phyloP scores from a whole-genome alignment of 1,140 invertebrate genomes.

The Leptopilina boulardi region DNA sequence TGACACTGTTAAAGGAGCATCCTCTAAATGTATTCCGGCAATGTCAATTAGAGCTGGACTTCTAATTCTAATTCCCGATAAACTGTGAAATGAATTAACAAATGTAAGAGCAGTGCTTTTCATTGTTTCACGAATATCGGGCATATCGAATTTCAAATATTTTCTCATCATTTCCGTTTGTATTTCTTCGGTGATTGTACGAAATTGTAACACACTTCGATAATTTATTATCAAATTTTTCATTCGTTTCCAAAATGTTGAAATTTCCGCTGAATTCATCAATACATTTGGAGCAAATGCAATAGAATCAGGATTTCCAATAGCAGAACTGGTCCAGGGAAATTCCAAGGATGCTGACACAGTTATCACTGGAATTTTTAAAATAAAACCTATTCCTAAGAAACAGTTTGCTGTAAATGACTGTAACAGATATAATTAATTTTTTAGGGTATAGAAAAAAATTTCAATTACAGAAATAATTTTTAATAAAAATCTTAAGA shows the following conservation, averaged over 20 bases:
- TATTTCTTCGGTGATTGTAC: conserved; percentile 32
- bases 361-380: conserved; percentile 78
- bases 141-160: conserved; percentile 68
- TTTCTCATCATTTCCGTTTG: conserved; percentile 61
- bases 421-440: conserved; percentile 51
- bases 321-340: conserved; percentile 77
- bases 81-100: conserved; percentile 77
- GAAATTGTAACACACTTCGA: conserved; percentile 41
- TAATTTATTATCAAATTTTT: conserved; percentile 17
- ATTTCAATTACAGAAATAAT: too few relatives aligned
- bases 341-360: conserved; percentile 77
- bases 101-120: conserved; percentile 74
- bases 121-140: conserved; percentile 67
- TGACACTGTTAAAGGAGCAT: neutral
- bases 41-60: conserved; percentile 77
- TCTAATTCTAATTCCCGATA: conserved; percentile 73
- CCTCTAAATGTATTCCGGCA: conserved; percentile 77
- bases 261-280: conserved; percentile 74
- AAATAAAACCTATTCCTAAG: conserved; percentile 76
- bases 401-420: conserved; percentile 69
- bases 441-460: neutral
- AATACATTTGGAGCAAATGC: conserved; percentile 75
- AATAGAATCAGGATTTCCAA: conserved; percentile 78
- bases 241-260: conserved; percentile 80
- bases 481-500: too few relatives aligned